A percentile compares a stretch with the other conserved stretches of the same genome.
phyloP scores from a whole-genome alignment of 2,888 invertebrate species.

The Lysandra bellargus region DNA sequence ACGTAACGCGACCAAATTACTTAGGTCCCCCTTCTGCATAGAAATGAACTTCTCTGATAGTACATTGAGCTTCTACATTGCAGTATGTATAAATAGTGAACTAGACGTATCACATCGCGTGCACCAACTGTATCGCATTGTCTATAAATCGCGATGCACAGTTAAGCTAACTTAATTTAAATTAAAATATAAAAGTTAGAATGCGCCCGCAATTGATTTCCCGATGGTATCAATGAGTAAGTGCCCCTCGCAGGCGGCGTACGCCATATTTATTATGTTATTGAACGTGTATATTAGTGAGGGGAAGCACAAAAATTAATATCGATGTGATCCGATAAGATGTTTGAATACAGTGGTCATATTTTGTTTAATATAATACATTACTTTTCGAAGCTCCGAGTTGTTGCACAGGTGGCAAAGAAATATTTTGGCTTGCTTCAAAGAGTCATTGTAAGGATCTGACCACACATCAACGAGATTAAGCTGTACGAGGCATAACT shows the following conservation, averaged over 20 bases:
- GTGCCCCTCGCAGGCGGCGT: neutral
- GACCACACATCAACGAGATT: no score
- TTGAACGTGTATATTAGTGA: conserved; percentile 51
- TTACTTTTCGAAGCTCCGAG: no score
- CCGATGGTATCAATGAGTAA: conserved; percentile 76
- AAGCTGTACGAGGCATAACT: no score
- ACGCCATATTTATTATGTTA: conserved; percentile 69
- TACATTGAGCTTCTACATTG: no score
- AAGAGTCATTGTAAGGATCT: no score
- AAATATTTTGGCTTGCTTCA: no score
- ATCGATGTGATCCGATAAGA: conserved; percentile 13
- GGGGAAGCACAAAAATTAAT: conserved; percentile 4
- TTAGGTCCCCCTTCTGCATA: no score
- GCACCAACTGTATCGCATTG: neutral
- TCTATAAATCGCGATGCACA: conserved; percentile 8
- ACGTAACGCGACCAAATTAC: no score
- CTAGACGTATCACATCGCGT: neutral
- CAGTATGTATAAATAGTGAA: neutral
- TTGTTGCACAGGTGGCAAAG: no score
- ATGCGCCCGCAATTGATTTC: conserved; percentile 77
- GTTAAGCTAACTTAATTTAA: conserved; percentile 5
- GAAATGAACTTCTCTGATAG: neutral
- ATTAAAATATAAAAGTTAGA: conserved; percentile 6
- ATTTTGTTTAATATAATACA: no score
- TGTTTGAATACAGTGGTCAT: neutral